phyloP scores from a whole-genome alignment of 2,888 invertebrate genomes.

The Erpobdella octoculata region DNA sequence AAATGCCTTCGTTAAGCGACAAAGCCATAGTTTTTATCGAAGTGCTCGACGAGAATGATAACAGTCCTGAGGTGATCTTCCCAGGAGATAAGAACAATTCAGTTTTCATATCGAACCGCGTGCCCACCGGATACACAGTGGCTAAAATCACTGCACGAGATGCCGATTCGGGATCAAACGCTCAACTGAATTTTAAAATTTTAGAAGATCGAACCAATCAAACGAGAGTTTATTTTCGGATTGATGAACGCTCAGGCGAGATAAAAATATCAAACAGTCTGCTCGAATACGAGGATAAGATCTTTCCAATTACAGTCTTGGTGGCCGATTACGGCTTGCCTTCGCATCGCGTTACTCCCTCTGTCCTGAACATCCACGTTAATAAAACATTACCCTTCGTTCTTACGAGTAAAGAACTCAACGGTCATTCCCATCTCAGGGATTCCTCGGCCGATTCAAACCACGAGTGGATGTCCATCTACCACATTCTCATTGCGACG shows the following conservation, averaged over 20 bases:
- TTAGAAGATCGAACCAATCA: conserved; percentile 25
- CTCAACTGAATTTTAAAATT: conserved; percentile 23
- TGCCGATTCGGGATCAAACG: conserved; percentile 30
- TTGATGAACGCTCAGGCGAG: conserved; percentile 9
- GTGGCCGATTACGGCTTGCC: conserved; percentile 25
- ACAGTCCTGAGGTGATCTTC: conserved; percentile 33
- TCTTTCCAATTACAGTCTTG: conserved; percentile 14
- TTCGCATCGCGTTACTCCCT: neutral
- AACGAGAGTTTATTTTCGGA: conserved; percentile 14
- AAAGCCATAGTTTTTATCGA: conserved; percentile 31
- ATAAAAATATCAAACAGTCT: conserved; percentile 6
- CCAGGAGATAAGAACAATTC: conserved; percentile 30
- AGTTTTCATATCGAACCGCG: conserved; percentile 29
- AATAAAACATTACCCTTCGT: conserved; percentile 21
- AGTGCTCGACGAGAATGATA: conserved; percentile 35
- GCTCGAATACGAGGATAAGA: conserved; percentile 17
- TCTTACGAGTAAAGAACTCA: neutral
- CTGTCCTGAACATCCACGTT: conserved; percentile 23
- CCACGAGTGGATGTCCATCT: conserved; percentile 9
- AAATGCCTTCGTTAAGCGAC: conserved; percentile 20
- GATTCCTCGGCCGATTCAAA: neutral
- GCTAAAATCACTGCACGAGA: conserved; percentile 28
- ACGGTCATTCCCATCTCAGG: neutral
- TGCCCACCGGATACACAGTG: conserved; percentile 26
- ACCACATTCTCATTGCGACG: conserved; percentile 3